phyloP scores from a whole-genome alignment of 23 tunicate genomes.

The Aplidium turbinatum region DNA sequence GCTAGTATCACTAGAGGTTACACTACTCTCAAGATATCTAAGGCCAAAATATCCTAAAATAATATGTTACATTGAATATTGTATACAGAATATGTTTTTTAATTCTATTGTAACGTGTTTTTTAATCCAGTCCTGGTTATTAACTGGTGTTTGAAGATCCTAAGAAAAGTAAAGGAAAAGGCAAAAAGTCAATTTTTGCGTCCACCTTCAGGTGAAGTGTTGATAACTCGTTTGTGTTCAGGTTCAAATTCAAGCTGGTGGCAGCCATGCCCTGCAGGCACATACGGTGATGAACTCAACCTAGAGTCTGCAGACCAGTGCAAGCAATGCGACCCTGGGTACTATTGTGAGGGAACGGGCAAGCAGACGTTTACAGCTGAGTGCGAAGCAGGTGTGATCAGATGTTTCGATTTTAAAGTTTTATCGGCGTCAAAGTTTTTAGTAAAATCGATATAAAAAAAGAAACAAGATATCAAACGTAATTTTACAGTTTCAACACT shows the following conservation, averaged over 20 bases:
- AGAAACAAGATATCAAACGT: too few relatives aligned
- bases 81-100: too few relatives aligned
- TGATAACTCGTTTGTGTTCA: not conserved
- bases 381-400: conserved; percentile 70
- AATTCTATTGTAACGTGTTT: too few relatives aligned
- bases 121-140: not conserved
- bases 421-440: not conserved
- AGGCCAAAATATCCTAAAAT: too few relatives aligned
- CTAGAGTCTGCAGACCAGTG: conserved; percentile 53
- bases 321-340: conserved; percentile 58
- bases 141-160: not conserved
- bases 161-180: not conserved
- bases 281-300: conserved; percentile 60
- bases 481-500: too few relatives aligned
- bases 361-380: conserved; percentile 28
- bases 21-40: not conserved
- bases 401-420: not conserved
- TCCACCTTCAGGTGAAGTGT: not conserved
- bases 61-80: too few relatives aligned
- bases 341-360: conserved; percentile 80
- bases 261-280: conserved; percentile 93
- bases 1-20: too few relatives aligned
- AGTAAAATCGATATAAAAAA: not conserved
- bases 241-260: conserved; percentile 71
- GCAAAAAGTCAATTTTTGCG: not conserved